These are phyloP conservation scores for Linyphia triangularis DNA, from an alignment of 2,888 invertebrate genomes.

Conservation along the genomic window DNA sequence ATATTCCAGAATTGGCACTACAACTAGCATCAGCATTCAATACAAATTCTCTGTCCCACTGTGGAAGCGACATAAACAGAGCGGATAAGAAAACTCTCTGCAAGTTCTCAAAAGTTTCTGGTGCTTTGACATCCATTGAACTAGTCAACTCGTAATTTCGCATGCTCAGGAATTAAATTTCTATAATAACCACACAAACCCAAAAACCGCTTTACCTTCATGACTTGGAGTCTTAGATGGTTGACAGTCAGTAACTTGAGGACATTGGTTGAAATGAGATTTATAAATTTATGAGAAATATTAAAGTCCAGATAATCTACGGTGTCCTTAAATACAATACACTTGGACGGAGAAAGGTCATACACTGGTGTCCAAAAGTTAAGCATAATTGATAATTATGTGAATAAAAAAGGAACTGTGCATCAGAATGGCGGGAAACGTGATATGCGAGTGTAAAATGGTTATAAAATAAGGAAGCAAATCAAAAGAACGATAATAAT, in stretches of 20 bases:
- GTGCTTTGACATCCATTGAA: not conserved
- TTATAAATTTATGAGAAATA: not conserved
- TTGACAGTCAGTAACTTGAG: not conserved
- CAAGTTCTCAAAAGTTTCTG: not conserved
- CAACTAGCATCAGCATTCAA: slow-evolving; percentile 31
- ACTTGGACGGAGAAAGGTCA: too few species aligned
- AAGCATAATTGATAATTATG: too few species aligned
- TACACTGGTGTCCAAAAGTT: too few species aligned
- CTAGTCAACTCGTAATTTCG: not conserved
- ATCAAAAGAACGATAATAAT: too few species aligned
- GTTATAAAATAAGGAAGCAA: too few species aligned
- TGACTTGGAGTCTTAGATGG: not conserved
- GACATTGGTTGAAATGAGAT: not conserved
- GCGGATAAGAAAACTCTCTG: not conserved
- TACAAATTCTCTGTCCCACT: slow-evolving; percentile 6
- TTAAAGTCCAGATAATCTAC: slow-evolving; percentile 21
- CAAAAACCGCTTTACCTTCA: slow-evolving; percentile 8
- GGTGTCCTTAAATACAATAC: too few species aligned
- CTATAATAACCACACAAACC: slow-evolving; percentile 29
- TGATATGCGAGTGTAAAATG: too few species aligned
- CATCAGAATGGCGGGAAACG: too few species aligned
- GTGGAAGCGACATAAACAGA: slow-evolving; percentile 12
- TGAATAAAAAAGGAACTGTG: too few species aligned
- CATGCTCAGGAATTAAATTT: slow-evolving; percentile 1
- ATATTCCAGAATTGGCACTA: not conserved